Conservation (phyloP, 1,140 invertebrate genomes). For the Lanistes nyassanus region DNA sequence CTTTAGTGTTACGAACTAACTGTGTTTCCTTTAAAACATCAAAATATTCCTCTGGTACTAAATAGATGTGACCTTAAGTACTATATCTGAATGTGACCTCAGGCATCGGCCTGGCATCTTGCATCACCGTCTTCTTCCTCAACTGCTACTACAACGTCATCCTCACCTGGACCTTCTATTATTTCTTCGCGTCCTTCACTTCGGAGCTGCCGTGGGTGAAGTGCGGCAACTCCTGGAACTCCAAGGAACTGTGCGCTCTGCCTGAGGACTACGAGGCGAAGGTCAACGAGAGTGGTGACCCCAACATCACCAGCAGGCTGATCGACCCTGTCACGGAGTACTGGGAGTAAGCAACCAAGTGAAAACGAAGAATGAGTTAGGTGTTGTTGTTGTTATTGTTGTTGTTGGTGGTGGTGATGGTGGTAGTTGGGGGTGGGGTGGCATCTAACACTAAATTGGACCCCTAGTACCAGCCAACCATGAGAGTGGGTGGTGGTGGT, state of each 20-base stretch:
- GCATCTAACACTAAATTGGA: too few species aligned
- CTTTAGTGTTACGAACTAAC: too few species aligned
- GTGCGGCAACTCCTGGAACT: slow-evolving; percentile 71
- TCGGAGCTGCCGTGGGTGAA: slow-evolving; percentile 88
- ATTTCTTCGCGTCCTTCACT: slow-evolving; percentile 72
- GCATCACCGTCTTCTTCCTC: slow-evolving; percentile 56
- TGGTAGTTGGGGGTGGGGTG: too few species aligned
- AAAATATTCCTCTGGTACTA: too few species aligned
- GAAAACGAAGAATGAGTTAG: too few species aligned
- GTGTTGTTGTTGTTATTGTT: too few species aligned
- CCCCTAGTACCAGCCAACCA: too few species aligned
- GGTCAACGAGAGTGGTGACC: background rate
- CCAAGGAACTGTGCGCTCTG: slow-evolving; percentile 31
- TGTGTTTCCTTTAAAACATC: too few species aligned
- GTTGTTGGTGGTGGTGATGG: too few species aligned
- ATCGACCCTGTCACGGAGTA: slow-evolving; percentile 45
- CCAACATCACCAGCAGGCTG: slow-evolving; percentile 9
- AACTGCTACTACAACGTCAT: slow-evolving; percentile 92
- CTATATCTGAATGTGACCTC: too few species aligned
- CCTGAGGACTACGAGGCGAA: slow-evolving; percentile 48
- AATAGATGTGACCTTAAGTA: too few species aligned
- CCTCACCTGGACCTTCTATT: slow-evolving; percentile 96
- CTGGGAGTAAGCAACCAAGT: slow-evolving; percentile 60
- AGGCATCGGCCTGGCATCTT: slow-evolving; percentile 55
- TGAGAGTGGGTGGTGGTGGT: too few species aligned